Evolutionary conservation across 2,888 invertebrate species (phyloP).

Genomic region (Gymnosoma rotundatum): DNA sequence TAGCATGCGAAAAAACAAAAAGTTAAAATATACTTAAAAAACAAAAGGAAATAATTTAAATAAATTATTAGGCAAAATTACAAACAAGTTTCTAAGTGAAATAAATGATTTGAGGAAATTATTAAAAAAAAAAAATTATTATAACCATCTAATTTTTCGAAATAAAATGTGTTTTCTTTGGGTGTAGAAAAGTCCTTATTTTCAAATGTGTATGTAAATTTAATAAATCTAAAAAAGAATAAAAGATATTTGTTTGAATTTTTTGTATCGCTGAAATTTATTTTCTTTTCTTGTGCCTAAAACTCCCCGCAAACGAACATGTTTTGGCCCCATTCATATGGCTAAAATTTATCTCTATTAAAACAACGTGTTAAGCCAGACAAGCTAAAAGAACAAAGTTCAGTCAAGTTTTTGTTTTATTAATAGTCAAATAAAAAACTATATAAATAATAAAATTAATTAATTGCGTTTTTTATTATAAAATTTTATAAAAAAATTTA

Average conservation of each 20-base stretch:
- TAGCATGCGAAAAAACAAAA: constrained; percentile 62
- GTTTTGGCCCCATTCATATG: neutral
- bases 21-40: constrained; percentile 10
- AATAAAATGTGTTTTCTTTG: constrained; percentile 3
- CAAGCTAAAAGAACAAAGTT: constrained; percentile 45
- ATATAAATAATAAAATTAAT: neutral
- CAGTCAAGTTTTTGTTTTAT: constrained; percentile 5
- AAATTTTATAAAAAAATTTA: neutral
- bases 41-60: constrained; percentile 16
- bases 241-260: constrained; percentile 9
- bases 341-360: constrained; percentile 4
- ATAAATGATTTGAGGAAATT: neutral
- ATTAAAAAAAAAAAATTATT: neutral
- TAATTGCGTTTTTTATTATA: constrained; percentile 40
- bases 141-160: neutral
- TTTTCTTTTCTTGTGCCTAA: neutral
- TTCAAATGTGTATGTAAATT: neutral
- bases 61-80: constrained; percentile 6
- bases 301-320: neutral
- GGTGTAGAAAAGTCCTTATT: constrained; percentile 11
- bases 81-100: constrained; percentile 1
- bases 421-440: constrained; percentile 17
- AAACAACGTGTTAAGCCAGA: constrained; percentile 51
- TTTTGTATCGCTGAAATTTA: neutral
- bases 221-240: neutral